Evolutionary conservation across 2,113 vertebrate genomes (phyloP).

Genomic region (Chamaea fasciata): DNA sequence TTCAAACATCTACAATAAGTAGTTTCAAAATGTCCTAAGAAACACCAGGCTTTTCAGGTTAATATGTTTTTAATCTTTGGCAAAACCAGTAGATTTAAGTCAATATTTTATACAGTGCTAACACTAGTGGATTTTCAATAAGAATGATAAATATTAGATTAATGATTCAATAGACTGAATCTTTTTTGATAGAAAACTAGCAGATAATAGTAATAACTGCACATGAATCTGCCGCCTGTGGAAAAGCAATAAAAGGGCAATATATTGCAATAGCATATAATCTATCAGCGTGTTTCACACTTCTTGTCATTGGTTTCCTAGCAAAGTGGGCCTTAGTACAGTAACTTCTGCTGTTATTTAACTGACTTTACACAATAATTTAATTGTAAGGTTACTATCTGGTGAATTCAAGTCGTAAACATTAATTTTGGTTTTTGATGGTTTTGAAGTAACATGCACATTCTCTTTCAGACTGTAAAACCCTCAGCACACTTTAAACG

Average conservation of each 20-base stretch:
- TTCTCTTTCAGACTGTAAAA: background rate
- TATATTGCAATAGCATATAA: constrained; percentile 62
- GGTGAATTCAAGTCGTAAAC: background rate
- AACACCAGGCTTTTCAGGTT: constrained; percentile 63
- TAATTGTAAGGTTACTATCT: constrained; percentile 23
- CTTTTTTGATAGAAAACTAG: constrained; percentile 69
- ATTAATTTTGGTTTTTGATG: background rate
- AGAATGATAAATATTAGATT: constrained; percentile 71
- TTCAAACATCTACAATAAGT: constrained; percentile 68
- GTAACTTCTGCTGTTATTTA: constrained; percentile 46
- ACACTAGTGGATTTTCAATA: constrained; percentile 69
- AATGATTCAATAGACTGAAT: constrained; percentile 74
- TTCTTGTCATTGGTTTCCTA: constrained; percentile 29
- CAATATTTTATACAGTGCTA: constrained; percentile 66
- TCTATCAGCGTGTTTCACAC: constrained; percentile 67
- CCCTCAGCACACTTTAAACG: background rate
- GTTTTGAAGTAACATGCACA: background rate
- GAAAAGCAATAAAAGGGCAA: constrained; percentile 62
- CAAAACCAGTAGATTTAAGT: constrained; percentile 71
- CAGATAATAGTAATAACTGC: constrained; percentile 72
- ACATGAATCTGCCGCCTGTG: constrained; percentile 65
- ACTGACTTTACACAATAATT: constrained; percentile 32
- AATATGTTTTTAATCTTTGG: constrained; percentile 72
- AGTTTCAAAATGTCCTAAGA: constrained; percentile 70
- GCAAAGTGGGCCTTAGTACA: constrained; percentile 61